Evolutionary conservation across 2,797 vertebrate genomes (phyloP).

Genomic region (Hafferia zeledoni): DNA sequence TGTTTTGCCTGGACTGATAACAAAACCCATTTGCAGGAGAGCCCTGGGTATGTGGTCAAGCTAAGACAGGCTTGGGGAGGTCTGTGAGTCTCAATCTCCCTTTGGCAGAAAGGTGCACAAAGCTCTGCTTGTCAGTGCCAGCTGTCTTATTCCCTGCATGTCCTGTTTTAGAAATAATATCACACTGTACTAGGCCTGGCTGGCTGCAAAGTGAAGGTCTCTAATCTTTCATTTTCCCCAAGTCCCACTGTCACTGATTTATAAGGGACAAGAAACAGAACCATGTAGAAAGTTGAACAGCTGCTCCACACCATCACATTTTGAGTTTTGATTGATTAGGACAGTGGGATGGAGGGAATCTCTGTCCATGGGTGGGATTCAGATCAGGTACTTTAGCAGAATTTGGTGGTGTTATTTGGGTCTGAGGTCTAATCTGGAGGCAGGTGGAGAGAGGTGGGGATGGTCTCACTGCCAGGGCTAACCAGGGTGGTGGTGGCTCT

Average conservation of each 20-base stretch:
- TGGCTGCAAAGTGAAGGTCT: not conserved
- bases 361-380: not conserved
- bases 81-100: not conserved
- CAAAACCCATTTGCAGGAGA: not conserved
- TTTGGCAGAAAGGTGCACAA: not conserved
- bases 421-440: not conserved
- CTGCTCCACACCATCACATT: not conserved
- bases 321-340: not conserved
- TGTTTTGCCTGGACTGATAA: not conserved
- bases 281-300: not conserved
- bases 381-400: not conserved
- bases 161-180: not conserved
- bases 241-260: not conserved
- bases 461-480: not conserved
- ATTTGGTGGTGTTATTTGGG: not conserved
- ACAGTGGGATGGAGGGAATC: not conserved
- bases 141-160: not conserved
- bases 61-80: not conserved
- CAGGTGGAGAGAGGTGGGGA: not conserved
- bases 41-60: not conserved
- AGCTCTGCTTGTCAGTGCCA: not conserved
- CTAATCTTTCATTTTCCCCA: not conserved
- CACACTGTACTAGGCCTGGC: not conserved
- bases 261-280: not conserved
- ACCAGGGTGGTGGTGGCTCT: not conserved